Conservation (phyloP, 2,888 invertebrate genomes). For the Sesia bembeciformis region DNA sequence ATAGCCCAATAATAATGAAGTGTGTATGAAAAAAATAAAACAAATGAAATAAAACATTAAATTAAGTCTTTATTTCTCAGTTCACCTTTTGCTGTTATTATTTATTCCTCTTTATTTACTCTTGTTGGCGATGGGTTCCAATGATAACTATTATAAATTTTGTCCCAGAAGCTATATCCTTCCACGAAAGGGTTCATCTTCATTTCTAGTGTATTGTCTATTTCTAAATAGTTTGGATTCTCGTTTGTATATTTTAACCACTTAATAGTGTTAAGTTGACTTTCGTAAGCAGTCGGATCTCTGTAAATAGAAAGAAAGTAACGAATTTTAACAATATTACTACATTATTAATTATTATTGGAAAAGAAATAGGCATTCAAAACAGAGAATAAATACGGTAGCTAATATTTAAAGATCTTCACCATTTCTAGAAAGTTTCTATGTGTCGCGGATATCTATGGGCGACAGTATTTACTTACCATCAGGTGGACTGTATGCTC, state of each 20-base stretch:
- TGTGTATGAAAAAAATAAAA: too few relatives aligned
- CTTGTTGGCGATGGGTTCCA: slow-evolving; percentile 38
- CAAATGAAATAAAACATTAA: neutral
- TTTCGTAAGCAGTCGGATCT: slow-evolving; percentile 54
- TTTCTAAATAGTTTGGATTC: slow-evolving; percentile 41
- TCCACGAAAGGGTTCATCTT: slow-evolving; percentile 37
- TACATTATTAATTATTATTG: too few relatives aligned
- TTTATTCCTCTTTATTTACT: slow-evolving; percentile 5
- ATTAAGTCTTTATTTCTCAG: neutral
- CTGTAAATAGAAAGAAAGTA: slow-evolving; percentile 26
- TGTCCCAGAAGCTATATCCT: slow-evolving; percentile 45
- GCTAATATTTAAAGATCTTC: too few relatives aligned
- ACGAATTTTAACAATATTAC: too few relatives aligned
- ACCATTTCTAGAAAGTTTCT: too few relatives aligned
- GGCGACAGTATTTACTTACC: too few relatives aligned
- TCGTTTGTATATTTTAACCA: slow-evolving; percentile 43
- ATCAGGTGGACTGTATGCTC: too few relatives aligned
- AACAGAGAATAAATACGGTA: too few relatives aligned
- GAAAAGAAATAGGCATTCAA: too few relatives aligned
- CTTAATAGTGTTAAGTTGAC: slow-evolving; percentile 32
- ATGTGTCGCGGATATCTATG: too few relatives aligned
- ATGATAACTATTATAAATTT: slow-evolving; percentile 44
- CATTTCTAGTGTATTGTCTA: slow-evolving; percentile 32
- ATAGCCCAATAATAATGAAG: too few relatives aligned
- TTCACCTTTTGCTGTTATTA: neutral